phyloP scores from a whole-genome alignment of 2,888 invertebrate genomes.

The Habrosyne pyritoides region DNA sequence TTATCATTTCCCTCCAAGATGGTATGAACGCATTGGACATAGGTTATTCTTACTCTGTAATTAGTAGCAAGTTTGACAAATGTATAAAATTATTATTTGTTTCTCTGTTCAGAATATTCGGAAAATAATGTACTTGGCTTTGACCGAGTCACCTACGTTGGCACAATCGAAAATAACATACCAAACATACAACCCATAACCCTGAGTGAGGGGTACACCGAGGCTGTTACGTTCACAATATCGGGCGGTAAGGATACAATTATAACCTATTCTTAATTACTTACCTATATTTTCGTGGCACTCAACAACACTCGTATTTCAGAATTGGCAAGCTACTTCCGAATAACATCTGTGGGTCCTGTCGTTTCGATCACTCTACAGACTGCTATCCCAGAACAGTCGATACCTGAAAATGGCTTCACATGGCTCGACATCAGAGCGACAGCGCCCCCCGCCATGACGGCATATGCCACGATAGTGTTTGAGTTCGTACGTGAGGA shows the following conservation, averaged over 20 bases:
- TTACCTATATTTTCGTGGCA: background rate
- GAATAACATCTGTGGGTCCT: background rate
- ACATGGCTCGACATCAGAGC: background rate
- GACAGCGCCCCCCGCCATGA: background rate
- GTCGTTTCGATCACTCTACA: background rate
- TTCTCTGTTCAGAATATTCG: conserved; percentile 7
- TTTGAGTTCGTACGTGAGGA: background rate
- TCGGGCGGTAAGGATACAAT: conserved; percentile 17
- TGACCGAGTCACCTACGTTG: conserved; percentile 21
- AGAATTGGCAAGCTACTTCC: background rate
- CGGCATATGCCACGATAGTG: background rate
- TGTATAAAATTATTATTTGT: background rate
- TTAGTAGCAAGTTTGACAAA: background rate
- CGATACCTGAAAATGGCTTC: background rate
- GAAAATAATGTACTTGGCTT: conserved; percentile 18
- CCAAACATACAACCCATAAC: conserved; percentile 28
- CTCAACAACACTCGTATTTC: background rate
- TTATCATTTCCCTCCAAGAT: conserved; percentile 22
- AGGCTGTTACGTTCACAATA: conserved; percentile 28
- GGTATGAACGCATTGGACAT: background rate
- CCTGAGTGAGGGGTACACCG: conserved; percentile 33
- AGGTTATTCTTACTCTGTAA: too few species aligned
- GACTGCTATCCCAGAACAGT: background rate
- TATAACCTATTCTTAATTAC: background rate
- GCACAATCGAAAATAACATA: conserved; percentile 18